Percentiles rank a stretch among this genome's conserved stretches.
These are phyloP conservation scores for Clunio marinus DNA, from an alignment of 2,888 invertebrate species.

Conservation along the genomic window DNA sequence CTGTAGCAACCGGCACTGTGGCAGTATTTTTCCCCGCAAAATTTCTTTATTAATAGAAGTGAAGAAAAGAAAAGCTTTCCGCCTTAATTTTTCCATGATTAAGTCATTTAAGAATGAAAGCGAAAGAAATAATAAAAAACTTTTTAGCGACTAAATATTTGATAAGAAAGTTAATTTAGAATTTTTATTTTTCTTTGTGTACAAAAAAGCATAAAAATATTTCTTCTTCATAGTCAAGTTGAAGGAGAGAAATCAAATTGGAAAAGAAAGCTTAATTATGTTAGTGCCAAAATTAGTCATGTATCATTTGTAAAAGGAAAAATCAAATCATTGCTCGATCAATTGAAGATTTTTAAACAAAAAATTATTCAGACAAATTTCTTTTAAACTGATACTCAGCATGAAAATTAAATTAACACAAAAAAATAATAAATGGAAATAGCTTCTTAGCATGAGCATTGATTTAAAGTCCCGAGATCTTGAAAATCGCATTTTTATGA, in stretches of 20 bases:
- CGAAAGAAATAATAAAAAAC: constrained; percentile 3
- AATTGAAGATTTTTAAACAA: neutral
- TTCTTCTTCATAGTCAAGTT: constrained; percentile 31
- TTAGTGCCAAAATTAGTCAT: constrained; percentile 37
- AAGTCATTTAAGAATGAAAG: neutral
- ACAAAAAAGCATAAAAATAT: constrained; percentile 17
- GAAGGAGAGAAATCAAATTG: neutral
- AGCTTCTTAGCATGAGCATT: neutral
- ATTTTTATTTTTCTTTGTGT: constrained; percentile 29
- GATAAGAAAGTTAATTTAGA: neutral
- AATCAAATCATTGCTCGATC: neutral
- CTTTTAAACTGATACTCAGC: constrained; percentile 15
- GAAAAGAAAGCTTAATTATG: constrained; percentile 11
- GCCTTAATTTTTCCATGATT: constrained; percentile 30
- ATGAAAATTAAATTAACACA: neutral
- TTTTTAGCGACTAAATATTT: constrained; percentile 4
- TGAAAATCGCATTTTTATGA: constrained; percentile 2
- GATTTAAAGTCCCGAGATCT: neutral
- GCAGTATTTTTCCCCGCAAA: no score
- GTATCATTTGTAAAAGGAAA: neutral
- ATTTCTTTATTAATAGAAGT: no score
- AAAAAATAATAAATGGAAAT: neutral
- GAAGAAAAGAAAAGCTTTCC: no score
- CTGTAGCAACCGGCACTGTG: no score
- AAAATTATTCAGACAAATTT: neutral